A percentile compares a stretch with the other conserved stretches of the same genome.
Conservation (phyloP, 2,113 vertebrate genomes). For the Cephalopterus ornatus region DNA sequence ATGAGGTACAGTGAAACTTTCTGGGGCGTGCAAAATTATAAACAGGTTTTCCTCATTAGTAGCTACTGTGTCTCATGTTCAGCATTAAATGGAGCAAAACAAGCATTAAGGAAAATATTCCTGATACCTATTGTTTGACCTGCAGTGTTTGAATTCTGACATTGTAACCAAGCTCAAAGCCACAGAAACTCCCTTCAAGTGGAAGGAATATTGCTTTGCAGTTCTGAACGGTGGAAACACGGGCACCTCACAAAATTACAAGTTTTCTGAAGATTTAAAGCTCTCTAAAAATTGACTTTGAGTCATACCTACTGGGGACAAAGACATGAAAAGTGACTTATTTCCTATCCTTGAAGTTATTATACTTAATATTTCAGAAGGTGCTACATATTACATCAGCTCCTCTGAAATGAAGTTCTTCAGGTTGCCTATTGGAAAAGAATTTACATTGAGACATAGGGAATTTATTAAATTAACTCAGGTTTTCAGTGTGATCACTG, state of each 20-base stretch:
- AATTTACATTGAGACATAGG: conserved; percentile 11
- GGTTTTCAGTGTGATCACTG: conserved; percentile 11
- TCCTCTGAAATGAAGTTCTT: conserved; percentile 32
- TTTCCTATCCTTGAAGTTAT: neutral
- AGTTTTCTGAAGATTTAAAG: conserved; percentile 11
- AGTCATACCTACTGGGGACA: neutral
- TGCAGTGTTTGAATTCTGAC: neutral
- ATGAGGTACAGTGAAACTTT: conserved; percentile 81
- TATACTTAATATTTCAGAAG: conserved; percentile 43
- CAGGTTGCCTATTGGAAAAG: neutral
- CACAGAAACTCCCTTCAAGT: neutral
- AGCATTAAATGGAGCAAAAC: neutral
- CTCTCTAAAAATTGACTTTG: conserved; percentile 8
- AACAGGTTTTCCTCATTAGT: conserved; percentile 27
- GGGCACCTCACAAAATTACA: neutral
- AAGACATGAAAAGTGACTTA: conserved; percentile 32
- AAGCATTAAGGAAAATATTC: conserved; percentile 17
- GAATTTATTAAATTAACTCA: conserved; percentile 42
- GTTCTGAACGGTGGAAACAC: neutral
- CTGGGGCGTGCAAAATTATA: conserved; percentile 13
- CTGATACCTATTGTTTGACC: neutral
- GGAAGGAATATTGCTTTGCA: neutral
- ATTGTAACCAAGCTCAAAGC: neutral
- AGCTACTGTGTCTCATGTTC: neutral
- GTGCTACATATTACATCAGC: conserved; percentile 12